A percentile compares a stretch with the other conserved stretches of the same genome.
Evolutionary conservation across 2,113 vertebrate species (phyloP).

Genomic region (Aphyosemion australe): DNA sequence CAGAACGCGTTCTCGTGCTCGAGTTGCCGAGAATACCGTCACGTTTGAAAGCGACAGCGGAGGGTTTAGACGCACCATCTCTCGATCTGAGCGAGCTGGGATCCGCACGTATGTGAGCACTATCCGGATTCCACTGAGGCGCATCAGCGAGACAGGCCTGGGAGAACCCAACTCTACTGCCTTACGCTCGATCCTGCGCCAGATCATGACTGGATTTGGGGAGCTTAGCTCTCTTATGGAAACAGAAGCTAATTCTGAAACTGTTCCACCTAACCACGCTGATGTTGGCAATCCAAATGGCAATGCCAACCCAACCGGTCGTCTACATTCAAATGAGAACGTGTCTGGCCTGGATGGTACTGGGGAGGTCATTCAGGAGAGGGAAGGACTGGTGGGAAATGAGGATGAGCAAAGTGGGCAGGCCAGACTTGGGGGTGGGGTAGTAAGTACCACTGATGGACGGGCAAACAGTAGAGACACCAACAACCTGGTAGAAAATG

Average conservation of each 20-base stretch:
- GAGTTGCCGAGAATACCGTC: conserved; percentile 87
- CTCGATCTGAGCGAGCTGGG: conserved; percentile 87
- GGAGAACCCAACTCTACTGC: conserved; percentile 89
- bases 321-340: conserved; percentile 50
- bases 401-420: conserved; percentile 69
- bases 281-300: conserved; percentile 51
- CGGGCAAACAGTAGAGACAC: conserved; percentile 81
- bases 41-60: conserved; percentile 92
- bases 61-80: conserved; percentile 90
- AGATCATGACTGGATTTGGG: conserved; percentile 95
- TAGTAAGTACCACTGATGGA: conserved; percentile 55
- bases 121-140: conserved; percentile 88
- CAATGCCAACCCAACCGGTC: conserved; percentile 45
- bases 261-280: conserved; percentile 57
- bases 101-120: conserved; percentile 93
- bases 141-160: conserved; percentile 88
- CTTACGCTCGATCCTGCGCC: conserved; percentile 90
- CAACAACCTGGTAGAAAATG: conserved; percentile 87
- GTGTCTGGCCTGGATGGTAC: conserved; percentile 45
- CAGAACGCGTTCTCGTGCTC: conserved; percentile 89
- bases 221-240: conserved; percentile 94
- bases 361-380: conserved; percentile 51
- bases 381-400: conserved; percentile 42
- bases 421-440: conserved; percentile 60
- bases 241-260: conserved; percentile 86